These are phyloP conservation scores for Alosa sapidissima DNA, from an alignment of 2,797 vertebrate species.

Conservation along the genomic window DNA sequence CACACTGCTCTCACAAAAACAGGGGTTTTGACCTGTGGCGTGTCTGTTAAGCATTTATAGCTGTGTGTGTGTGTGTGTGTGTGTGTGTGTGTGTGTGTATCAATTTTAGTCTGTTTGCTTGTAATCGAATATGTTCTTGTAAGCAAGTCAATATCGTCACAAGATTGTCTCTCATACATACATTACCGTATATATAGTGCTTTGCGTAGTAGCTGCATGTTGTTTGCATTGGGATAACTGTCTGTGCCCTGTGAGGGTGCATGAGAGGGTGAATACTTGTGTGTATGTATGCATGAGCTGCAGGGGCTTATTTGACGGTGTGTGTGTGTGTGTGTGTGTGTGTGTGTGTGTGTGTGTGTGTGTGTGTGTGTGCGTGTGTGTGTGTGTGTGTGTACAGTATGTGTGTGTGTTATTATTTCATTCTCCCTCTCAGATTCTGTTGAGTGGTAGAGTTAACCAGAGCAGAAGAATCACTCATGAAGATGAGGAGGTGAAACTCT, in stretches of 20 bases:
- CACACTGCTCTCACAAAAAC: neutral
- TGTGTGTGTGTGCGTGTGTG: too few relatives aligned
- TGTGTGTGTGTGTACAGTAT: neutral
- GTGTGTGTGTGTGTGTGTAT: neutral
- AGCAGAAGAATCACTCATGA: neutral
- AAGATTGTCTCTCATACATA: neutral
- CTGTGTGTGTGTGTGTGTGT: neutral
- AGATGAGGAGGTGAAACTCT: too few relatives aligned
- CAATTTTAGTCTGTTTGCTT: neutral
- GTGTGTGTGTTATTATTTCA: neutral
- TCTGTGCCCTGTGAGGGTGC: neutral
- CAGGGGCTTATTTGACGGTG: too few relatives aligned
- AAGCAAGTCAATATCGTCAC: neutral
- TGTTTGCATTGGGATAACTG: neutral
- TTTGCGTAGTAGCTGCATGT: neutral
- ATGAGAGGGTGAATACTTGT: neutral
- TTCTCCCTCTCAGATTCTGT: constrained; percentile 31
- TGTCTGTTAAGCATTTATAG: neutral
- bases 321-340: neutral
- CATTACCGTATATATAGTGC: neutral
- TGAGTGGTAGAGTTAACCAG: too few relatives aligned
- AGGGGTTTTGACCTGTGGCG: neutral
- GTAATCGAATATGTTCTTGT: neutral
- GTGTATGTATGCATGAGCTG: neutral
- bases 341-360: neutral